Percentiles rank a stretch among this genome's conserved stretches.
These are phyloP conservation scores for Sepiola atlantica DNA, from an alignment of 2,888 invertebrate genomes.

Conservation along the genomic window DNA sequence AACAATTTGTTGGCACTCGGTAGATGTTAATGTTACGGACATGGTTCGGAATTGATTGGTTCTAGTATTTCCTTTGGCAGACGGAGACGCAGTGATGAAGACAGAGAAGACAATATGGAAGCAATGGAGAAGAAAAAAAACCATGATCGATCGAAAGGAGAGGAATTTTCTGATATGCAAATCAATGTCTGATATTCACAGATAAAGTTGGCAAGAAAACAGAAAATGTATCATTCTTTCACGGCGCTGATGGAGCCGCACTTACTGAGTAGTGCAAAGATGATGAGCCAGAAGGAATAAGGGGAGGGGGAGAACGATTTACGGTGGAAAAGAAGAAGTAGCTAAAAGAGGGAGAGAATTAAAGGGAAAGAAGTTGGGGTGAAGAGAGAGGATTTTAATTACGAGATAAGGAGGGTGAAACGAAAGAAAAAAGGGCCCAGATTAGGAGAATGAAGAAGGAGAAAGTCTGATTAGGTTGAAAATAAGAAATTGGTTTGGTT, in stretches of 20 bases:
- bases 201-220: conserved; percentile 6
- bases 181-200: not conserved
- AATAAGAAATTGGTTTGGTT: no score
- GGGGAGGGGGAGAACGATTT: not conserved
- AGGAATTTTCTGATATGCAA: conserved; percentile 1
- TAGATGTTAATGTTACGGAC: not conserved
- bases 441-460: not conserved
- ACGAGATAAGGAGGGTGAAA: not conserved
- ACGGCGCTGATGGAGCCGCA: not conserved
- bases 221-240: conserved; percentile 1
- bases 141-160: not conserved
- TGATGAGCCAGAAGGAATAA: not conserved
- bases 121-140: not conserved
- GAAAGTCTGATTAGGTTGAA: no score
- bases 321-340: not conserved
- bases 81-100: not conserved
- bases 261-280: not conserved
- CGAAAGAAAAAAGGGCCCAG: not conserved
- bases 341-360: not conserved
- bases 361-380: not conserved
- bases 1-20: not conserved
- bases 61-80: not conserved
- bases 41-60: not conserved
- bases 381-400: no score
- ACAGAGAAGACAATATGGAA: not conserved